Evolutionary conservation across 2,113 vertebrate species (phyloP).

Genomic region (Antechinus flavipes): DNA sequence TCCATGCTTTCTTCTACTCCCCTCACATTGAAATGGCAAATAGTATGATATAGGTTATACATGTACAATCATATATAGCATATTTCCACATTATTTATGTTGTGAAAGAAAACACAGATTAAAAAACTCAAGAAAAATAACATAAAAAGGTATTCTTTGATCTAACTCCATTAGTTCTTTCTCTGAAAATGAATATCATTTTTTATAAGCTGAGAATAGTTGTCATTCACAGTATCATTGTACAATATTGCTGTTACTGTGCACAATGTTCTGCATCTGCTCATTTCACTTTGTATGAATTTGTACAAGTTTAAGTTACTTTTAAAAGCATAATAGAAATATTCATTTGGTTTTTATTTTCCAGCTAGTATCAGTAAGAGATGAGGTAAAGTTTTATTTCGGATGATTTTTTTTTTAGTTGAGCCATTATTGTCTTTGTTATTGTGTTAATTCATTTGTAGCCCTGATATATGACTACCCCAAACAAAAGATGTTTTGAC

Average conservation of each 20-base stretch:
- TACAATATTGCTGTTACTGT: background rate
- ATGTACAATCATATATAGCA: background rate
- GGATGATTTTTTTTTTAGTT: background rate
- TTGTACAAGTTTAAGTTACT: background rate
- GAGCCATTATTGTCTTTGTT: background rate
- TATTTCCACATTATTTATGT: background rate
- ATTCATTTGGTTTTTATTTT: background rate
- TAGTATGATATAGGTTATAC: too few species aligned
- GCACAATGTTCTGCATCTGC: background rate
- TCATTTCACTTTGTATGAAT: background rate
- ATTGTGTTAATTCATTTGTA: background rate
- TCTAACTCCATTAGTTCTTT: background rate
- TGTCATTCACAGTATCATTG: background rate
- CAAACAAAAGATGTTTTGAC: background rate
- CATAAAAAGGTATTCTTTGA: background rate
- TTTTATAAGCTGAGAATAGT: background rate
- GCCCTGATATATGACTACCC: background rate
- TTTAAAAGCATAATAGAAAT: background rate
- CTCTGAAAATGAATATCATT: background rate
- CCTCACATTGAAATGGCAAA: too few species aligned
- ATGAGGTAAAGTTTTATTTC: background rate
- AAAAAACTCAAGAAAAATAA: background rate
- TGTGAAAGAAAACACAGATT: background rate
- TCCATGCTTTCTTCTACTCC: too few species aligned
- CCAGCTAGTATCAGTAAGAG: background rate